These are phyloP conservation scores for Himalopsyche anomala DNA, from an alignment of 2,888 invertebrate species.

Conservation along the genomic window DNA sequence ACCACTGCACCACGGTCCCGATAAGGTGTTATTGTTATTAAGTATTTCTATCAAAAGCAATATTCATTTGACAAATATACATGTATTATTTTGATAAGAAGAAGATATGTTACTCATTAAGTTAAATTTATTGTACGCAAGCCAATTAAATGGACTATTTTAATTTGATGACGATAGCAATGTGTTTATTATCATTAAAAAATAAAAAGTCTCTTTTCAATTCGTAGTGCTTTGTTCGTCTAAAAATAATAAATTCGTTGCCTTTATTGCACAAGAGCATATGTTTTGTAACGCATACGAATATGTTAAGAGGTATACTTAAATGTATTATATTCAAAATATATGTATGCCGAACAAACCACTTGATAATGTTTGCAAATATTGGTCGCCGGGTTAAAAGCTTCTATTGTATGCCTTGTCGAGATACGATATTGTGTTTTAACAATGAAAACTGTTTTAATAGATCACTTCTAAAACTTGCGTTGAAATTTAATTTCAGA, in stretches of 20 bases:
- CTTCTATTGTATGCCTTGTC: slow-evolving; percentile 10
- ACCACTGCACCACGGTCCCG: no score
- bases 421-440: slow-evolving; percentile 43
- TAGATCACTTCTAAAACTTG: slow-evolving; percentile 31
- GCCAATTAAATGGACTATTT: no score
- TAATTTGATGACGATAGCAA: no score
- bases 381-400: slow-evolving; percentile 45
- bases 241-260: neutral
- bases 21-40: no score
- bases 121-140: no score
- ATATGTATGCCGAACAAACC: slow-evolving; percentile 41
- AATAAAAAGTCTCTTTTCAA: neutral
- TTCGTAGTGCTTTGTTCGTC: neutral
- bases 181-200: no score
- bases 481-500: neutral
- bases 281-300: neutral
- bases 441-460: slow-evolving; percentile 47
- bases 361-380: slow-evolving; percentile 45
- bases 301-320: neutral
- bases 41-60: no score
- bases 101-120: no score
- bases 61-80: no score
- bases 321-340: slow-evolving; percentile 28
- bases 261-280: neutral
- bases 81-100: no score